phyloP scores from a whole-genome alignment of 2,113 vertebrate genomes.

The Psilopsiagon aymara region DNA sequence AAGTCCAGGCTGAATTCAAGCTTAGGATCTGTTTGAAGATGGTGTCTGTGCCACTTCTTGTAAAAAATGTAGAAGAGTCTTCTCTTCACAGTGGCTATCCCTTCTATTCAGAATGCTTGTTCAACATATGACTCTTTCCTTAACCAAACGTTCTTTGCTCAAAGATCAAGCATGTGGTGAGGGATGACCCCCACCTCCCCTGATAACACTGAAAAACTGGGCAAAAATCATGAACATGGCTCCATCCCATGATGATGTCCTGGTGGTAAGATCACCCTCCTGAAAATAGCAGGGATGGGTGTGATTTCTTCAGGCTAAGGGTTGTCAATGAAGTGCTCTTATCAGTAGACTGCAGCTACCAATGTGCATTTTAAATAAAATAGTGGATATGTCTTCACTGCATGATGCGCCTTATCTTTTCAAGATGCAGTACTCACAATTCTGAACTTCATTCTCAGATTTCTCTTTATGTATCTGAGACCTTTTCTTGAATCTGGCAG shows the following conservation, averaged over 20 bases:
- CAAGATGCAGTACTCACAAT: neutral
- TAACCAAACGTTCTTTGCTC: neutral
- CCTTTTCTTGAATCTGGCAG: neutral
- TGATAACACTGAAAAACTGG: neutral
- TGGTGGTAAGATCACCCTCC: neutral
- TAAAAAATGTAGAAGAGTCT: neutral
- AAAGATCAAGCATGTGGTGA: neutral
- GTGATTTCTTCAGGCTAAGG: neutral
- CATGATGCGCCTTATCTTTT: neutral
- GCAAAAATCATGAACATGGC: neutral
- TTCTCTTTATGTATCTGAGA: neutral
- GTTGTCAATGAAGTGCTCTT: neutral
- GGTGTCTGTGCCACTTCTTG: neutral
- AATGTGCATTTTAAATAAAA: neutral
- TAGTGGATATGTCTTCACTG: neutral
- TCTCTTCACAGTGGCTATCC: neutral
- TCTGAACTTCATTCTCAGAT: neutral
- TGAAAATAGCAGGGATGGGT: neutral
- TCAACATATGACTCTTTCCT: neutral
- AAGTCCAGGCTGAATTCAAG: neutral
- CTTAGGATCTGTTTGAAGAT: neutral
- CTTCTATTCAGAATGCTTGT: neutral
- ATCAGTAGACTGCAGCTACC: neutral
- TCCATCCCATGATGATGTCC: neutral
- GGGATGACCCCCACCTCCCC: neutral